phyloP scores from a whole-genome alignment of 2,113 vertebrate genomes.

The Hyperoodon ampullatus region DNA sequence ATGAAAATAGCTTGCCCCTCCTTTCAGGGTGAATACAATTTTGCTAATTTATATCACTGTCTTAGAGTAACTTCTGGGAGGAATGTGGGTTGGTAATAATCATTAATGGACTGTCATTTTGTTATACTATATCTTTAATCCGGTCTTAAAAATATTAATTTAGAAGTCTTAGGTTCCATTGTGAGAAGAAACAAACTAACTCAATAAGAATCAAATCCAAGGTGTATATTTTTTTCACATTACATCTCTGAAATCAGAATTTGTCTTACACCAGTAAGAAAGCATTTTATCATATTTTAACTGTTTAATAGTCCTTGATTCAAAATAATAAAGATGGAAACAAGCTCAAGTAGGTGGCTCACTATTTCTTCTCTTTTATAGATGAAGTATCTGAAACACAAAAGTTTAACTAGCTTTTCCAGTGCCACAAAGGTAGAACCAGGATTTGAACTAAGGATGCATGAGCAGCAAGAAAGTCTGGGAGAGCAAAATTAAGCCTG shows the following conservation, averaged over 20 bases:
- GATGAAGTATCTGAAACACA: background rate
- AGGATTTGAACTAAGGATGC: background rate
- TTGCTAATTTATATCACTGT: background rate
- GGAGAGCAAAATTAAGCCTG: background rate
- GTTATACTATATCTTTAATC: slow-evolving; percentile 10
- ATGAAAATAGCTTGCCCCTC: background rate
- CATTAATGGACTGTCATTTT: background rate
- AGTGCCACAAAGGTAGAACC: background rate
- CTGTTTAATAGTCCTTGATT: background rate
- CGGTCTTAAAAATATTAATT: background rate
- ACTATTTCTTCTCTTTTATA: background rate
- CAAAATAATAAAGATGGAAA: background rate
- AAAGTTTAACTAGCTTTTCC: background rate
- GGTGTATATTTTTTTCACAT: background rate
- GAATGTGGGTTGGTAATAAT: background rate
- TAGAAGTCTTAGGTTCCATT: background rate
- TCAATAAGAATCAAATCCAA: background rate
- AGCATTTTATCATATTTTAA: background rate
- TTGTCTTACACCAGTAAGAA: background rate
- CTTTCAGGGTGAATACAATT: background rate
- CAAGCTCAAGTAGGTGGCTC: background rate
- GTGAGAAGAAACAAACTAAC: background rate
- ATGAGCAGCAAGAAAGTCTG: background rate
- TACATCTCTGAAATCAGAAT: background rate
- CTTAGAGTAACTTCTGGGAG: background rate